These are phyloP conservation scores for Osmerus eperlanus DNA, from an alignment of 2,113 vertebrate genomes.

Conservation along the genomic window DNA sequence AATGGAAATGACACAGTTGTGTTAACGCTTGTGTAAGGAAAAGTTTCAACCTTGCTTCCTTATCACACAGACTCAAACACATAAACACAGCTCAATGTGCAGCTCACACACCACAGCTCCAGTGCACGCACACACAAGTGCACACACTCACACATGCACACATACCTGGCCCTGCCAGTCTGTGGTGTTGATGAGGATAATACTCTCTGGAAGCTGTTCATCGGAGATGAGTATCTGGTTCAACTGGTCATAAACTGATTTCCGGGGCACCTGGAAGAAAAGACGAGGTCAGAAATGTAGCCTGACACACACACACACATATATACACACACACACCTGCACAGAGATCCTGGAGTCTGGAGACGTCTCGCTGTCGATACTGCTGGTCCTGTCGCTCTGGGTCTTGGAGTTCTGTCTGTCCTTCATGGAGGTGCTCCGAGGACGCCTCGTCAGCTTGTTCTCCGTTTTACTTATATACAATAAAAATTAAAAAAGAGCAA, in stretches of 20 bases:
- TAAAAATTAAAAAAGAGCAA: neutral
- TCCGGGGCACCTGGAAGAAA: constrained; percentile 51
- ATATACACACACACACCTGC: constrained; percentile 37
- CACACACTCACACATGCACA: constrained; percentile 8
- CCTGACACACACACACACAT: neutral
- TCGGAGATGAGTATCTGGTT: constrained; percentile 64
- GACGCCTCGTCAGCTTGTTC: constrained; percentile 39
- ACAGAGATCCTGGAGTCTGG: constrained; percentile 49
- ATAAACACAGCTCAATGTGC: neutral
- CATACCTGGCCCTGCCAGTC: constrained; percentile 65
- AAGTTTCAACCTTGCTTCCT: neutral
- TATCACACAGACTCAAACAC: neutral
- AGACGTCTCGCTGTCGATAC: constrained; percentile 56
- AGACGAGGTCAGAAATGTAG: neutral
- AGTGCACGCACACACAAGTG: neutral
- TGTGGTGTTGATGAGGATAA: constrained; percentile 59
- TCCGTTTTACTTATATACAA: constrained; percentile 50
- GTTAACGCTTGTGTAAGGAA: neutral
- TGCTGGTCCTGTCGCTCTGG: constrained; percentile 57
- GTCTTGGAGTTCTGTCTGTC: constrained; percentile 57
- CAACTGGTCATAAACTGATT: constrained; percentile 62
- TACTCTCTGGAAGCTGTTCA: constrained; percentile 59
- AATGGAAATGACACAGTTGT: neutral
- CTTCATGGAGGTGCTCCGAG: constrained; percentile 57
- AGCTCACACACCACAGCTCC: neutral